Conservation (phyloP, 1,140 invertebrate genomes). For the Phthorimaea operculella region DNA sequence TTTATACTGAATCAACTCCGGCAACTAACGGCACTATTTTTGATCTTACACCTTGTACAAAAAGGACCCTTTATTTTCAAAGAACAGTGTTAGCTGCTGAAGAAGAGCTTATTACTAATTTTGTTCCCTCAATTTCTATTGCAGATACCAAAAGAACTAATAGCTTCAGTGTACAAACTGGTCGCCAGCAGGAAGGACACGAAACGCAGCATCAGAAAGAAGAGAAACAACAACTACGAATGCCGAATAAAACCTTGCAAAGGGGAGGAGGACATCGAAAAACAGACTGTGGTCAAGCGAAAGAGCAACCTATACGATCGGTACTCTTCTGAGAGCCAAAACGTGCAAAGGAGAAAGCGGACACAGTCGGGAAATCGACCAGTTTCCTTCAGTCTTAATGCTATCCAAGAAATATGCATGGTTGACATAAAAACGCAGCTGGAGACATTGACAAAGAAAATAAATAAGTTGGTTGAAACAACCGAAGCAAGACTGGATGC, state of each 20-base stretch:
- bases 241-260: constrained; percentile 40
- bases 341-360: constrained; percentile 48
- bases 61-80: too few species aligned
- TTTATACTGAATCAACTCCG: neutral
- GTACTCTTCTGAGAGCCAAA: constrained; percentile 48
- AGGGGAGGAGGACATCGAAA: constrained; percentile 36
- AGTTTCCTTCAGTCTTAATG: constrained; percentile 46
- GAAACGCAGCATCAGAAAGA: constrained; percentile 60
- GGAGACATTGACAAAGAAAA: constrained; percentile 46
- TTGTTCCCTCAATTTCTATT: constrained; percentile 11
- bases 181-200: constrained; percentile 75
- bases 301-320: constrained; percentile 58
- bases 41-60: too few species aligned
- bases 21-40: too few species aligned
- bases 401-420: constrained; percentile 61
- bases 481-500: constrained; percentile 43
- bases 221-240: constrained; percentile 60
- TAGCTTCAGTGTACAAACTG: constrained; percentile 76
- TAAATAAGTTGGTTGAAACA: constrained; percentile 49
- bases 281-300: constrained; percentile 40
- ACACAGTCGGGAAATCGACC: constrained; percentile 49
- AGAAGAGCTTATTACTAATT: too few species aligned
- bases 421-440: constrained; percentile 57
- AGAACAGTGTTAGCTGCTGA: too few species aligned
- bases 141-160: constrained; percentile 77